A percentile compares a stretch with the other conserved stretches of the same genome.
Evolutionary conservation across 37 sponge, comb jelly and placozoan genomes (phyloP).

Genomic region (Spongilla lacustris): DNA sequence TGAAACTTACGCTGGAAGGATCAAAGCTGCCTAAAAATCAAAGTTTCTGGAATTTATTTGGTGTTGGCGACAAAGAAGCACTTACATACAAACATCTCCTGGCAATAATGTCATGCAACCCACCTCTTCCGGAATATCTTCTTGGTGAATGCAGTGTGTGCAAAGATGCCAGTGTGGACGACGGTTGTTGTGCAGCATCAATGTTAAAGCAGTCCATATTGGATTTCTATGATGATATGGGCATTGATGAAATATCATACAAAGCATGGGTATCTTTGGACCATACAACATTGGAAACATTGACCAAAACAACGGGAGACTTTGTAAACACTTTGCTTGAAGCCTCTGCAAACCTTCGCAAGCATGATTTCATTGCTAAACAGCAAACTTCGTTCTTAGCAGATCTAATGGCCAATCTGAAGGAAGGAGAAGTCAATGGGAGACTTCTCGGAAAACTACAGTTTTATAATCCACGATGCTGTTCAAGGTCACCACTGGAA

Average conservation of each 20-base stretch:
- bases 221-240: slow-evolving; percentile 28
- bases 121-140: slow-evolving; percentile 23
- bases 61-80: no score
- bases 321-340: neutral
- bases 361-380: slow-evolving; percentile 33
- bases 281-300: slow-evolving; percentile 42
- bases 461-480: slow-evolving; percentile 59
- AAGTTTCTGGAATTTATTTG: no score
- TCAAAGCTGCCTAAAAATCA: neutral
- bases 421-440: slow-evolving; percentile 22
- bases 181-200: slow-evolving; percentile 13
- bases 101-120: slow-evolving; percentile 40
- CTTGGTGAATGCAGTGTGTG: slow-evolving; percentile 17
- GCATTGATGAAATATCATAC: slow-evolving; percentile 37
- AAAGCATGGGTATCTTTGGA: slow-evolving; percentile 50
- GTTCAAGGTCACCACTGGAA: slow-evolving; percentile 66
- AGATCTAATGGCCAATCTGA: slow-evolving; percentile 11
- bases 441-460: slow-evolving; percentile 67
- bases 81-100: slow-evolving; percentile 38
- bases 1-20: slow-evolving; percentile 25
- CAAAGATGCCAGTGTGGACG: no score
- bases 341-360: neutral
- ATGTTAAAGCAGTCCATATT: neutral
- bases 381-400: slow-evolving; percentile 35
- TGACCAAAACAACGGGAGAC: slow-evolving; percentile 38